Percentiles rank a stretch among this genome's conserved stretches.
phyloP scores from a whole-genome alignment of 2,888 invertebrate species.

The Mythimna ferrago region DNA sequence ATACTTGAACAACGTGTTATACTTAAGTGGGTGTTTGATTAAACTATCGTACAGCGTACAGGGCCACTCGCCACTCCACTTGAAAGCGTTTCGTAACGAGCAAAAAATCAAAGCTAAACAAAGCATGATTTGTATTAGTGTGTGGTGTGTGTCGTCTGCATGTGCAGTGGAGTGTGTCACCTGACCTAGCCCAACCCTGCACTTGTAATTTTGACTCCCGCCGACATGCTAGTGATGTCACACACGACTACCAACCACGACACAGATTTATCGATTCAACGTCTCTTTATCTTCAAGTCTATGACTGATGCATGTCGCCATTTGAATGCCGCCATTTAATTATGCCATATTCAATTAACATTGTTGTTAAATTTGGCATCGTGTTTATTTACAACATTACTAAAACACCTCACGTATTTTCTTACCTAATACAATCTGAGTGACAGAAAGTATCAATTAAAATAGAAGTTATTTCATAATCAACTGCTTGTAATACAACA shows the following conservation, averaged over 20 bases:
- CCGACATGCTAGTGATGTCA: conserved; percentile 74
- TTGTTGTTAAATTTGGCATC: conserved; percentile 21
- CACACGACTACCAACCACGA: conserved; percentile 11
- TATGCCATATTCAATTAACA: conserved; percentile 37
- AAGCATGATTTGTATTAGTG: conserved; percentile 62
- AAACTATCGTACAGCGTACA: conserved; percentile 40
- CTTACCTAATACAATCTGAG: conserved; percentile 9
- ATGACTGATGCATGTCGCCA: conserved; percentile 14
- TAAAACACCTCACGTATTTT: conserved; percentile 25
- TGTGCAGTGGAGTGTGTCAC: conserved; percentile 84
- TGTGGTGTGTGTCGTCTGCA: conserved; percentile 67
- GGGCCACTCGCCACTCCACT: conserved; percentile 57
- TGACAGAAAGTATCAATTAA: conserved; percentile 16
- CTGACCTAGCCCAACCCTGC: conserved; percentile 89
- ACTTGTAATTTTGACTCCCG: conserved; percentile 83
- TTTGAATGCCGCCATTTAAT: conserved; percentile 24
- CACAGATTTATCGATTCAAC: conserved; percentile 64
- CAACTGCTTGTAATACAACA: conserved; percentile 39
- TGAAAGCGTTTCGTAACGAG: conserved; percentile 60
- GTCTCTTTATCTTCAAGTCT: background rate
- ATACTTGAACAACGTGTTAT: conserved; percentile 41
- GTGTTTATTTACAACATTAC: conserved; percentile 37
- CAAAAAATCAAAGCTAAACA: conserved; percentile 65
- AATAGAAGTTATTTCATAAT: conserved; percentile 16
- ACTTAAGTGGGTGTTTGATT: conserved; percentile 49